A percentile compares a stretch with the other conserved stretches of the same genome.
Evolutionary conservation across 2,113 vertebrate species (phyloP).

Genomic region (Ptilorrhoa leucosticta): DNA sequence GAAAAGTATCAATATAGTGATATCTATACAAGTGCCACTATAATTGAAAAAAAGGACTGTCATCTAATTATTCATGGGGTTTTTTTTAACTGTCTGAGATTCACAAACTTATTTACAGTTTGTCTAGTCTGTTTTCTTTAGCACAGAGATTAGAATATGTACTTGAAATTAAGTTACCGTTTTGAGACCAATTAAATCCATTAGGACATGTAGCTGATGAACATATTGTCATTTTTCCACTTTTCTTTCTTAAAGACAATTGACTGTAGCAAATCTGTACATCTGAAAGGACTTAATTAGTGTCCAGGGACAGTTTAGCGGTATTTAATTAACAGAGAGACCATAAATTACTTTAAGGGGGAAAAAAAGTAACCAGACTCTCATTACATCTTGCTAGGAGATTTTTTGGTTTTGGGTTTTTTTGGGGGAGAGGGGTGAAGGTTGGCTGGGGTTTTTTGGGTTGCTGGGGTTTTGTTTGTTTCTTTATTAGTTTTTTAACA

Average conservation of each 20-base stretch:
- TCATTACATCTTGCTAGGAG: neutral
- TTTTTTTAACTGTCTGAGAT: neutral
- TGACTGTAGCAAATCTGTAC: conserved; percentile 7
- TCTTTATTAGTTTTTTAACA: neutral
- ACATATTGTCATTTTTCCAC: neutral
- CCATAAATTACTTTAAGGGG: neutral
- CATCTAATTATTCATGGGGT: neutral
- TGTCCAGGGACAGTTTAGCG: conserved; percentile 3
- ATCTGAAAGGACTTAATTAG: conserved; percentile 29
- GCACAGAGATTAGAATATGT: neutral
- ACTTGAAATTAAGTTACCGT: neutral
- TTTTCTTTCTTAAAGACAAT: conserved; percentile 14
- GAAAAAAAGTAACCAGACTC: neutral
- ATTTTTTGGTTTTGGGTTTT: neutral
- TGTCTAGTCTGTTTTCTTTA: neutral
- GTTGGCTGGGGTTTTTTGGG: neutral
- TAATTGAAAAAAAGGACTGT: neutral
- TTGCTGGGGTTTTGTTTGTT: neutral
- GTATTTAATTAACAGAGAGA: neutral
- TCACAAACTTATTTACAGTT: neutral
- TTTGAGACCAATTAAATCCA: conserved; percentile 5
- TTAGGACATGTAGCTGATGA: neutral
- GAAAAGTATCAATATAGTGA: neutral
- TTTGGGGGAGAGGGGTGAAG: rapidly evolving
- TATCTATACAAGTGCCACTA: neutral